Conservation (phyloP, 2,113 vertebrate genomes). For the Stictonetta naevosa region DNA sequence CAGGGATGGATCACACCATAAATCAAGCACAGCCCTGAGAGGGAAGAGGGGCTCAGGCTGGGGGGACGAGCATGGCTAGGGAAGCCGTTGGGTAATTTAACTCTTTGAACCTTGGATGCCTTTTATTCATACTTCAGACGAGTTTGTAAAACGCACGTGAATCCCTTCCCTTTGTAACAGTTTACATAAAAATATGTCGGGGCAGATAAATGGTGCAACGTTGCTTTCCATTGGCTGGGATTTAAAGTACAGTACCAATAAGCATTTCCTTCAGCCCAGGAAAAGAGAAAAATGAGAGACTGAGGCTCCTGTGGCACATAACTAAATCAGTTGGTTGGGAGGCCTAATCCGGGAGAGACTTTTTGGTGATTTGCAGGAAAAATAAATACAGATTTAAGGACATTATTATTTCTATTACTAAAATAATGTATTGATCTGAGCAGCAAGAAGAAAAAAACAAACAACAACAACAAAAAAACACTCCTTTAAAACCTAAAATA, state of each 20-base stretch:
- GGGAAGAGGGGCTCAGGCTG: constrained; percentile 34
- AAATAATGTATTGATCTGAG: constrained; percentile 52
- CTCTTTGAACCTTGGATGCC: constrained; percentile 73
- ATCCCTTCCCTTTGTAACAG: background rate
- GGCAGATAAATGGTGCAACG: constrained; percentile 14
- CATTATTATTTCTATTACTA: constrained; percentile 51
- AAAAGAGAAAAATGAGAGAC: constrained; percentile 63
- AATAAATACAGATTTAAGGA: constrained; percentile 33
- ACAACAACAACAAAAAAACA: background rate
- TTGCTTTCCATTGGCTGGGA: constrained; percentile 10
- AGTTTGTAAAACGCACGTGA: background rate
- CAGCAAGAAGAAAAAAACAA: constrained; percentile 4
- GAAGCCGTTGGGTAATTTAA: constrained; percentile 65
- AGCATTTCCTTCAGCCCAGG: constrained; percentile 15
- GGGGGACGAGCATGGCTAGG: background rate
- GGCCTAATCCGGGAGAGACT: constrained; percentile 45
- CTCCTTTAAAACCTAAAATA: constrained; percentile 46
- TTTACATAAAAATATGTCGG: constrained; percentile 51
- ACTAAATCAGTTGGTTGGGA: constrained; percentile 62
- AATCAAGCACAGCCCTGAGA: constrained; percentile 82
- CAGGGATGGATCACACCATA: constrained; percentile 86
- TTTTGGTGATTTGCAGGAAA: constrained; percentile 44
- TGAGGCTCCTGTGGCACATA: constrained; percentile 54
- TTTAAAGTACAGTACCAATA: constrained; percentile 57
- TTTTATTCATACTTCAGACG: background rate